Percentiles rank a stretch among this genome's conserved stretches.
phyloP scores from a whole-genome alignment of 2,888 invertebrate genomes.

The Drosophila neoperkinsi region DNA sequence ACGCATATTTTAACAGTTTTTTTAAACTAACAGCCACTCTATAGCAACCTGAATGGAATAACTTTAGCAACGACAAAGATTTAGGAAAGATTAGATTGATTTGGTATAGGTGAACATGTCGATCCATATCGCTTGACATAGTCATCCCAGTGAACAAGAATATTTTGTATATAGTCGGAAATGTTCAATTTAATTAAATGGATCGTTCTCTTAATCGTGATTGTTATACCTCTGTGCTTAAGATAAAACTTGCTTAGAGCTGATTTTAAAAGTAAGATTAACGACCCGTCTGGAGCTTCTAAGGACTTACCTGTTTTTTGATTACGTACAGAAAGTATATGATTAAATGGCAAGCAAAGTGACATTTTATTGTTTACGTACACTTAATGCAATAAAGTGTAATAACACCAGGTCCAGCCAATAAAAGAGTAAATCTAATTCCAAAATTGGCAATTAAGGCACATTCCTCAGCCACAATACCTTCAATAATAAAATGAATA shows the following conservation, averaged over 20 bases:
- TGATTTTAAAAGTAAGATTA: not conserved
- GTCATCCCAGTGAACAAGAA: not conserved
- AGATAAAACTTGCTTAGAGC: not conserved
- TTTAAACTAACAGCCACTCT: not conserved
- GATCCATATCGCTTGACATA: not conserved
- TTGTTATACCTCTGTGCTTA: not conserved
- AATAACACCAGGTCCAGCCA: conserved; percentile 9
- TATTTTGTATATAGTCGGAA: not conserved
- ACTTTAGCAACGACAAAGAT: not conserved
- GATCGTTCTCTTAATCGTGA: not conserved
- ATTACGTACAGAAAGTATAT: not conserved
- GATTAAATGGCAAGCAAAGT: conserved; percentile 9
- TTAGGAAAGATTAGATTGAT: not conserved
- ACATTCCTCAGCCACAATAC: conserved; percentile 23
- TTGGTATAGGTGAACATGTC: not conserved
- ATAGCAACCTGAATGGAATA: not conserved
- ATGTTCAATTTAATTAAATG: not conserved
- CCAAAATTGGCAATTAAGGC: conserved; percentile 48
- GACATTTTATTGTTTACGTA: conserved; percentile 16
- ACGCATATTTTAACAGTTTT: no score
- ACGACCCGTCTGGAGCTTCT: not conserved
- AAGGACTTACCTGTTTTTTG: not conserved
- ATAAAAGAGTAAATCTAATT: conserved; percentile 45
- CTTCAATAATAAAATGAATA: conserved; percentile 40
- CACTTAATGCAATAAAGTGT: not conserved